Evolutionary conservation across 2,113 vertebrate species (phyloP).

Genomic region (Plecturocebus donacophilus): DNA sequence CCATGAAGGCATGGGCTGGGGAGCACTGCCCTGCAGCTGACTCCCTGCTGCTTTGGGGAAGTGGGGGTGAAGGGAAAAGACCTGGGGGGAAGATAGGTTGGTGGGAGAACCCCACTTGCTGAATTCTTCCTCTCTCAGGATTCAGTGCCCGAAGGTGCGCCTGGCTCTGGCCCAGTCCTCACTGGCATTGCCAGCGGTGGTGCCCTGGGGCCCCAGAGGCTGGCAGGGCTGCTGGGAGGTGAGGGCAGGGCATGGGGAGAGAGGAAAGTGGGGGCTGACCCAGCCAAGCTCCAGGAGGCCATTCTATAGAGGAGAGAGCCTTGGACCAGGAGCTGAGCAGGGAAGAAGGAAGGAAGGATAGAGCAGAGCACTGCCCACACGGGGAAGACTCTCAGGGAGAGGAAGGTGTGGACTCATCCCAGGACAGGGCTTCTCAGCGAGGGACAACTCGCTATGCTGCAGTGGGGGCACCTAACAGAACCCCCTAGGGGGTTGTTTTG

Average conservation of each 20-base stretch:
- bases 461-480: neutral
- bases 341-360: neutral
- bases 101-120: neutral
- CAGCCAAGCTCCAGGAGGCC: neutral
- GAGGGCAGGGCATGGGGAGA: neutral
- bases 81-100: neutral
- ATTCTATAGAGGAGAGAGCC: neutral
- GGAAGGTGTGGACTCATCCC: neutral
- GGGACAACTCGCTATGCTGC: neutral
- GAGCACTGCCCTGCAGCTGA: neutral
- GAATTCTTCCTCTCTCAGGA: neutral
- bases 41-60: neutral
- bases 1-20: neutral
- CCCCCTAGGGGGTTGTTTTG: neutral
- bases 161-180: neutral
- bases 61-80: no score
- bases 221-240: neutral
- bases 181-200: neutral
- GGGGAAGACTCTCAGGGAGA: neutral
- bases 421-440: neutral
- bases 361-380: neutral
- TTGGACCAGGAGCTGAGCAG: rapidly evolving
- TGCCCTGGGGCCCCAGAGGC: neutral
- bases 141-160: neutral
- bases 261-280: neutral